Base-by-base conservation (phyloP, 2,113 vertebrate species). In the Glaucidium brasilianum region DNA sequence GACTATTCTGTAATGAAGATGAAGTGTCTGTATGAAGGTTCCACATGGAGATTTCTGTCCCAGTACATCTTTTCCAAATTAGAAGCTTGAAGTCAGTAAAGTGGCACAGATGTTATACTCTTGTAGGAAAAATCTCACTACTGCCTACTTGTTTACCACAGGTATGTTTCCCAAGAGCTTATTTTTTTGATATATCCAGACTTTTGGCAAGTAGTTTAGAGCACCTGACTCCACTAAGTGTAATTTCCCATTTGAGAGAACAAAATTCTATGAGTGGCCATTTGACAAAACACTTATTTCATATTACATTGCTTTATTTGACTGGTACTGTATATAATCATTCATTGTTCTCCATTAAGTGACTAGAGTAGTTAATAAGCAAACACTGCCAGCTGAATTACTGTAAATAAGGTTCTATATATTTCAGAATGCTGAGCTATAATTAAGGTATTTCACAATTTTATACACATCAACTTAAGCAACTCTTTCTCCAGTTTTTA, bases 371-470 rank as follows among this genome's bases (percentile, higher is more conserved):
- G 91, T 95, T 96, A 96, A 97, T 88, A 93, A 91, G 85, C 55
- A 93, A 96, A 96, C 55, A 85, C 58, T 91, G 78, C 60, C 64
- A 83, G 63, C 21, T 88, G 87, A 91, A 96, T 95, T 92, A 92
- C 90, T 67, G 75, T 96, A 95, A 96, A 97, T 94, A 96, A 83
- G 56, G 78, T 82, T 97, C 82, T 71, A 88, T 89, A 84, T 74
- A 92, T 96, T 95, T 97, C 89, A 95, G 73, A 90, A 68, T 92
- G 84, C 82, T 2, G 41, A 95, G 82, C 91, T 94, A 76, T 96
- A 96, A 96, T 96, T 96, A 97, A 96, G 87, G 94, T 90, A 96
- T 96, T 96, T 90, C 71, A 84, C 89, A 84, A 90, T 92, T 97
- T 97, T 96, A 95, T 75, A 90, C 56, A 95, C 74, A 96, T 90